A percentile compares a stretch with the other conserved stretches of the same genome.
Evolutionary conservation across 1,140 invertebrate genomes (phyloP).

Genomic region (Drosophila kurseongensis): DNA sequence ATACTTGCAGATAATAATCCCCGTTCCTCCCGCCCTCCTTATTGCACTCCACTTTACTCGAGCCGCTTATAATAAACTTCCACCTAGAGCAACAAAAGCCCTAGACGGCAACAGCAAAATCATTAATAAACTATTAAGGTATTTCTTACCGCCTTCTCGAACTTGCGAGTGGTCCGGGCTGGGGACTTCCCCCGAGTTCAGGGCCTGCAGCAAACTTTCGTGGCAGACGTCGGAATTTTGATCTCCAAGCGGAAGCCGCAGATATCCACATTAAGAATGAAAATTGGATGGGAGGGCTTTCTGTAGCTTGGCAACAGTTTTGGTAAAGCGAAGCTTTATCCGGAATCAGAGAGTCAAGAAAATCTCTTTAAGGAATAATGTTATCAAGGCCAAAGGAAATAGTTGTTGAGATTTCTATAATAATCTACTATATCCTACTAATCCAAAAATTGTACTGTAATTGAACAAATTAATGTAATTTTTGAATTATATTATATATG

Average conservation of each 20-base stretch:
- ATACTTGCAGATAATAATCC: slow-evolving; percentile 74
- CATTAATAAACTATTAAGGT: slow-evolving; percentile 83
- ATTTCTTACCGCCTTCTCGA: slow-evolving; percentile 45
- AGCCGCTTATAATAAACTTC: slow-evolving; percentile 75
- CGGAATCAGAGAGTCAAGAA: neutral
- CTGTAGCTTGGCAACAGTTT: neutral
- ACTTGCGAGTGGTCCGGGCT: neutral
- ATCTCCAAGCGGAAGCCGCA: slow-evolving; percentile 54
- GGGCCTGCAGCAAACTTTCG: slow-evolving; percentile 46
- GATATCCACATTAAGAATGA: slow-evolving; percentile 36
- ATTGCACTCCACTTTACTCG: slow-evolving; percentile 26
- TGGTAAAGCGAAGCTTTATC: neutral
- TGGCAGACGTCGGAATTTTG: slow-evolving; percentile 54
- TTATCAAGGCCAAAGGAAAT: too few species aligned
- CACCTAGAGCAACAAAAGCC: slow-evolving; percentile 41
- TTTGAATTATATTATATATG: too few species aligned
- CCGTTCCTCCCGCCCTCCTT: neutral
- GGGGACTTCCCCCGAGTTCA: neutral
- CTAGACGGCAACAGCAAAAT: slow-evolving; percentile 48
- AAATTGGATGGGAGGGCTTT: slow-evolving; percentile 16
- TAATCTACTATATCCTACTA: too few species aligned
- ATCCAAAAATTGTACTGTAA: too few species aligned
- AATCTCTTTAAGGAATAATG: neutral
- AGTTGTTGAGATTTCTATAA: too few species aligned
- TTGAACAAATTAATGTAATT: too few species aligned